phyloP scores from a whole-genome alignment of 2,113 vertebrate genomes.

The Engraulis encrasicolus region DNA sequence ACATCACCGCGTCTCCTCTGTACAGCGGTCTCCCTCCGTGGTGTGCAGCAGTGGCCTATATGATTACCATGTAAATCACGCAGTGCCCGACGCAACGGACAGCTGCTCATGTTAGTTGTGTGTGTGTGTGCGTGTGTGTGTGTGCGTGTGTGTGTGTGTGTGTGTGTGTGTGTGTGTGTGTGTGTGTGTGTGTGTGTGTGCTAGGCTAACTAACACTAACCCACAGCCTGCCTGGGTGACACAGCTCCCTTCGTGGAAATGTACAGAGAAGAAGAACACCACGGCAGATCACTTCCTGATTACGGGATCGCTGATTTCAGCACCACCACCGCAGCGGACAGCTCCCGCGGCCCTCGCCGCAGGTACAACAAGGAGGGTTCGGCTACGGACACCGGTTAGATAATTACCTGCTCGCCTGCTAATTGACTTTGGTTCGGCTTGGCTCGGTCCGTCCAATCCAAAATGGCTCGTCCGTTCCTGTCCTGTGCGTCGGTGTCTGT shows the following conservation, averaged over 20 bases:
- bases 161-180: background rate
- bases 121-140: too few relatives aligned
- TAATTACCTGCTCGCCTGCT: background rate
- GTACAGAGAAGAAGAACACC: background rate
- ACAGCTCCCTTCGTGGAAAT: background rate
- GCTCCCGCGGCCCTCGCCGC: background rate
- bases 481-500: too few relatives aligned
- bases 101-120: too few relatives aligned
- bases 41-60: background rate
- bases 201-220: too few relatives aligned
- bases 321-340: background rate
- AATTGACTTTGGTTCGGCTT: too few relatives aligned
- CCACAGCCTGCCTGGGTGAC: background rate
- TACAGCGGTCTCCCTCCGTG: background rate
- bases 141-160: too few relatives aligned
- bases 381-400: too few relatives aligned
- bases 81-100: too few relatives aligned
- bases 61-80: constrained; percentile 9
- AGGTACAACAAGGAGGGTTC: too few relatives aligned
- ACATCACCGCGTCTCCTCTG: background rate
- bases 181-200: background rate
- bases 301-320: background rate
- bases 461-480: constrained; percentile 10
- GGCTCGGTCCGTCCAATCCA: too few relatives aligned
- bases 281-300: constrained; percentile 5